These are phyloP conservation scores for Temnothorax nylanderi DNA, from an alignment of 1,140 invertebrate species.

Conservation along the genomic window DNA sequence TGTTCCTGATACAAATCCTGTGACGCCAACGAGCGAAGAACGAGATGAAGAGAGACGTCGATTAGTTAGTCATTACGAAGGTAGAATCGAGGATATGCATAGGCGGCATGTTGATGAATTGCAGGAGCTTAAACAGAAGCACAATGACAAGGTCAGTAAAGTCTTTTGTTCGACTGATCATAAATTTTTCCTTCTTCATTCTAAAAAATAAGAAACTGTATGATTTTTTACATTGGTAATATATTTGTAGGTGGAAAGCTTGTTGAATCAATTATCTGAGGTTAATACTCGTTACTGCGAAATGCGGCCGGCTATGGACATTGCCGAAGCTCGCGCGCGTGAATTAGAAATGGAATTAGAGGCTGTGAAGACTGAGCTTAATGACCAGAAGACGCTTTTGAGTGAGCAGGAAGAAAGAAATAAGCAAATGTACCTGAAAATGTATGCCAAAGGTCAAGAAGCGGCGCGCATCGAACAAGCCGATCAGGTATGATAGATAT, in stretches of 20 bases:
- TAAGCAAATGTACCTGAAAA: slow-evolving; percentile 92
- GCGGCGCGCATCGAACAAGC: slow-evolving; percentile 90
- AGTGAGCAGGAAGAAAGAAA: slow-evolving; percentile 91
- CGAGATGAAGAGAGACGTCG: slow-evolving; percentile 88
- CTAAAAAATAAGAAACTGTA: background rate
- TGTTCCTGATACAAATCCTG: slow-evolving; percentile 15
- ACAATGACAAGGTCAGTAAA: slow-evolving; percentile 90
- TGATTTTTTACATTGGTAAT: background rate
- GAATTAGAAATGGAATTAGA: slow-evolving; percentile 90
- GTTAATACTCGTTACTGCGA: slow-evolving; percentile 91
- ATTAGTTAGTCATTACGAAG: slow-evolving; percentile 90
- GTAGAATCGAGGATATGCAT: slow-evolving; percentile 90
- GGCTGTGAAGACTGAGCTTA: slow-evolving; percentile 88
- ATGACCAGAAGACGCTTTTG: slow-evolving; percentile 81
- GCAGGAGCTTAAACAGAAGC: slow-evolving; percentile 90
- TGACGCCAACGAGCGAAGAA: slow-evolving; percentile 72
- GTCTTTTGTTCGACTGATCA: background rate
- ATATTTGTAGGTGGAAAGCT: slow-evolving; percentile 86
- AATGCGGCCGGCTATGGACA: slow-evolving; percentile 84
- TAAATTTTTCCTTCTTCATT: background rate
- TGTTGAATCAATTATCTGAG: slow-evolving; percentile 92
- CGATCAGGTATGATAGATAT: slow-evolving; percentile 85
- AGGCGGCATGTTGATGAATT: slow-evolving; percentile 89
- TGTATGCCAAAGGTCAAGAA: slow-evolving; percentile 93
- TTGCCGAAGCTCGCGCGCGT: slow-evolving; percentile 89